Conservation (phyloP, 1,140 invertebrate species). For the Zaprionus kolodkinae region DNA sequence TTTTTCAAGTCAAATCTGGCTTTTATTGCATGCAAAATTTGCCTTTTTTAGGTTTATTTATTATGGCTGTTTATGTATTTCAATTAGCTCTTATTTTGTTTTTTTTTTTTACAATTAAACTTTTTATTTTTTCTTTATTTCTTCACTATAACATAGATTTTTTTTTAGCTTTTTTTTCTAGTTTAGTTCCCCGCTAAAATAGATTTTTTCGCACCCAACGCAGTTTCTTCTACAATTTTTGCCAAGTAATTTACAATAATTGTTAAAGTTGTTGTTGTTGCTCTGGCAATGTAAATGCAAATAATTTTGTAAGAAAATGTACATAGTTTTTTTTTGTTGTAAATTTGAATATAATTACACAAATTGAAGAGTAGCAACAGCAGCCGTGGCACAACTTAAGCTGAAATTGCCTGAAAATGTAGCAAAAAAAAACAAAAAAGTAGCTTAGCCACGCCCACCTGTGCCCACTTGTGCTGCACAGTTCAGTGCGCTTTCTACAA, state of each 20-base stretch:
- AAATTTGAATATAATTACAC: slow-evolving; percentile 82
- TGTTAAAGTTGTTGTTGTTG: slow-evolving; percentile 60
- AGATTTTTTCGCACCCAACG: too few species aligned
- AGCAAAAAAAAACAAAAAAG: slow-evolving; percentile 22
- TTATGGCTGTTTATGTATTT: too few species aligned
- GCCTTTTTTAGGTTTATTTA: too few species aligned
- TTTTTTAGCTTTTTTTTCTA: too few species aligned
- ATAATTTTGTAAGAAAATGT: slow-evolving; percentile 75
- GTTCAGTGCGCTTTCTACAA: slow-evolving; percentile 71
- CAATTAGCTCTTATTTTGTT: too few species aligned
- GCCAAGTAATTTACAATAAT: slow-evolving; percentile 78
- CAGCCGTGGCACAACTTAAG: slow-evolving; percentile 8
- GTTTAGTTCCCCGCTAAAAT: too few species aligned
- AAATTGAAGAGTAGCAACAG: slow-evolving; percentile 51
- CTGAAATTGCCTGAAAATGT: slow-evolving; percentile 54
- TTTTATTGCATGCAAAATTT: too few species aligned
- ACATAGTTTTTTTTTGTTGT: slow-evolving; percentile 52
- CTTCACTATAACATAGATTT: too few species aligned
- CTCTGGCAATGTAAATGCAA: slow-evolving; percentile 75
- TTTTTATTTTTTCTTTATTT: too few species aligned
- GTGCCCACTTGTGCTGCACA: slow-evolving; percentile 30
- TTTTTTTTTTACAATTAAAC: too few species aligned
- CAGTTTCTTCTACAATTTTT: neutral
- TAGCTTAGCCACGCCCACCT: slow-evolving; percentile 59
- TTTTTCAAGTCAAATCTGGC: too few species aligned